Base-by-base conservation (phyloP, 1,140 invertebrate species). In the Euura saliciscinereae region DNA sequence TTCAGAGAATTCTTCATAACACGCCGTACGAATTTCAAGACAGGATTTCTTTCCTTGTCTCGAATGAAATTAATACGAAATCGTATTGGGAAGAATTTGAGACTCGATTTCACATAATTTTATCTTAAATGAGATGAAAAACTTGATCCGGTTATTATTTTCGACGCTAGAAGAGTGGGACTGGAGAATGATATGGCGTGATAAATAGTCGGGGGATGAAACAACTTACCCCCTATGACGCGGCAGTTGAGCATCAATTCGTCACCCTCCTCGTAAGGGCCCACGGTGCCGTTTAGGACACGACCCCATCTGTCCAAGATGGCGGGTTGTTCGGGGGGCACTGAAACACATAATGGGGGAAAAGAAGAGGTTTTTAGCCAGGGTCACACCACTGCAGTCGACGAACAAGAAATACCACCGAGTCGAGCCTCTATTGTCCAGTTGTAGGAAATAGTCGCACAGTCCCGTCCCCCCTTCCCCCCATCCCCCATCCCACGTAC, bases 311-410 rank as follows among this genome's bases (percentile, higher is more conserved):
- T 89, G 86, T 96, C 94, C 77, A 95, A 89, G 79, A 97, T 95
- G 71, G 94, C 91, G 45, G 95, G 94, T 80, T 93, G 91, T 78
- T 95, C 94, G 3, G 95, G 95, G 74, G 94, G 94, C 79, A 97
- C 95, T 97, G 91, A 46, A 91, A 91, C 79, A 85, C 85, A 76
- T 78, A 82, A 75, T 78, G 75, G 75, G 73, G 78, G 73, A 75
- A 75, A 28, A 28, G 28, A 73, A 66, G 11, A 64, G 70, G 66
- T 70, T 45, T 44, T 65, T 66, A 44, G 13, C 13, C 59, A 64
- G 13, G 59, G 13, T 64, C 8, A 10, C 13, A 59, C 67, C 72
- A 73, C 71, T 77, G 77, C 75, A 75, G 75, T 73, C 74, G 45
- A 59, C 78, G 28, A 28, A 28, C 28, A 28, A 28, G 28, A 28